Conservation (phyloP, 2,113 vertebrate genomes). For the Todiramphus saurophagus region DNA sequence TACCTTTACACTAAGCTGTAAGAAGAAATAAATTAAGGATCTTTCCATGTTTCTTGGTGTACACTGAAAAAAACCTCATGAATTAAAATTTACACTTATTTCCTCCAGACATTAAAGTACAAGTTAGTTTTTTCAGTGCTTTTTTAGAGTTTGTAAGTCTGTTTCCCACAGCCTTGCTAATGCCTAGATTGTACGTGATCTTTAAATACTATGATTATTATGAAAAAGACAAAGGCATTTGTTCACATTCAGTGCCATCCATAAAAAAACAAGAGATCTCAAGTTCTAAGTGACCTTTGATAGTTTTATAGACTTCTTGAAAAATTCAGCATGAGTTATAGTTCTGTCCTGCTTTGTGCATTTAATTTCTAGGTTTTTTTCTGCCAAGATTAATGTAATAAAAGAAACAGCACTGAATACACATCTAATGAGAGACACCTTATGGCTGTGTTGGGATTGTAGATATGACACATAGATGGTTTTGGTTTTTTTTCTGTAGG, state of each 20-base stretch:
- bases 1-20: constrained; percentile 71
- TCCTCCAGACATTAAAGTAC: background rate
- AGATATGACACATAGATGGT: background rate
- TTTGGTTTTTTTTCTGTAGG: background rate
- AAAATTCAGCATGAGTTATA: background rate
- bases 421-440: background rate
- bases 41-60: constrained; percentile 29
- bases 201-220: background rate
- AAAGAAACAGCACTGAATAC: background rate
- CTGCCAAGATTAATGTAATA: background rate
- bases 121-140: background rate
- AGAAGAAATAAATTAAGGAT: constrained; percentile 74
- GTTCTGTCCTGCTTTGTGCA: background rate
- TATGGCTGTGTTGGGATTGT: background rate
- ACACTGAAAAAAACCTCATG: constrained; percentile 19
- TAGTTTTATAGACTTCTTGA: background rate
- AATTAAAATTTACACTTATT: constrained; percentile 58
- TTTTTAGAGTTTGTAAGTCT: background rate
- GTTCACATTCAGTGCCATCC: background rate
- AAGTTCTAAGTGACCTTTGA: background rate
- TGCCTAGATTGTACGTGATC: background rate
- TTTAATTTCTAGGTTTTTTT: background rate
- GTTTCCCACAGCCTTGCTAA: background rate
- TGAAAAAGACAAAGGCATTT: background rate
- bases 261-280: background rate